A percentile compares a stretch with the other conserved stretches of the same genome.
Conservation (phyloP, 2,888 invertebrate genomes). For the Leptarthrus brevirostris region DNA sequence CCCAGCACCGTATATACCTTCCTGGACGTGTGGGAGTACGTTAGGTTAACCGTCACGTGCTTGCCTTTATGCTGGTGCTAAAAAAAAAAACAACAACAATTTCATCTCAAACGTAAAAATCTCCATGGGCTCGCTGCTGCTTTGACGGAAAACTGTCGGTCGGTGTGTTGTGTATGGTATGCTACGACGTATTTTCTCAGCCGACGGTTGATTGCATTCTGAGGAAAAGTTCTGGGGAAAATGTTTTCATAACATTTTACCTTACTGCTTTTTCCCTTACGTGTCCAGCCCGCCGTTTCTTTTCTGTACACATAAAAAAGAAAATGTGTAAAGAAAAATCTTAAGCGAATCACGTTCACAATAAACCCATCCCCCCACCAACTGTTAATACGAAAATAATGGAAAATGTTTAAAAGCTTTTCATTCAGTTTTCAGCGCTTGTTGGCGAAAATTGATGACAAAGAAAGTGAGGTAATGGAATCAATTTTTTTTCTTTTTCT, state of each 20-base stretch:
- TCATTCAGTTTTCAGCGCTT: constrained; percentile 31
- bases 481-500: constrained; percentile 17
- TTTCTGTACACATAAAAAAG: background rate
- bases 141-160: background rate
- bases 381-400: constrained; percentile 23
- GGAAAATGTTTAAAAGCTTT: constrained; percentile 46
- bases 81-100: too few species aligned
- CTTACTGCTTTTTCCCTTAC: too few species aligned
- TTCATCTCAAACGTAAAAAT: background rate
- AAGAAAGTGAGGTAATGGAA: constrained; percentile 26
- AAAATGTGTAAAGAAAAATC: background rate
- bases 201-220: constrained; percentile 20
- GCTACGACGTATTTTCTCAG: constrained; percentile 1
- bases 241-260: constrained; percentile 5
- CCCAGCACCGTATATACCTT: background rate
- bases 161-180: background rate
- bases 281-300: background rate
- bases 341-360: background rate
- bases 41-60: background rate
- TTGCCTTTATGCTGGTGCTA: background rate
- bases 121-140: background rate
- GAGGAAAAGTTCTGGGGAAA: constrained; percentile 25
- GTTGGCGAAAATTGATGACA: constrained; percentile 44
- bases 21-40: background rate
- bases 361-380: background rate